These are phyloP conservation scores for Gnathonemus longibarbis DNA, from an alignment of 2,113 vertebrate species.

Conservation along the genomic window DNA sequence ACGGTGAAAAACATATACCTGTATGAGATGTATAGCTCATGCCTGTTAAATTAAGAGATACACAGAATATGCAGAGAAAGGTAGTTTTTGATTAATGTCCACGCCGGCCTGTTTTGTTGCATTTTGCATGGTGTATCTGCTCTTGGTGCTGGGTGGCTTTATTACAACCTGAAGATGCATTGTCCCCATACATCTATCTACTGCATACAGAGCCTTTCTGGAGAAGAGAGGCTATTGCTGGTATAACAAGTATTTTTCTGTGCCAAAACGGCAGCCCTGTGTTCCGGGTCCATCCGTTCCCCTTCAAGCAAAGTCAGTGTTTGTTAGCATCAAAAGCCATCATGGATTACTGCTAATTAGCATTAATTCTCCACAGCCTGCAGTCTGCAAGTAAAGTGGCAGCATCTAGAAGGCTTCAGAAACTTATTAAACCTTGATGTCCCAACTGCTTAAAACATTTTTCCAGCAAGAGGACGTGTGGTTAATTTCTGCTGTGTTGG, in stretches of 20 bases:
- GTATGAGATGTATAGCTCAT: not conserved
- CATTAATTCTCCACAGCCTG: not conserved
- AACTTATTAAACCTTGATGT: not conserved
- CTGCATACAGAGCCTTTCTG: not conserved
- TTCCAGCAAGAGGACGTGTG: not conserved
- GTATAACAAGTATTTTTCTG: not conserved
- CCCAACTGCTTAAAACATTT: not conserved
- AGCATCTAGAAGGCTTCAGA: not conserved
- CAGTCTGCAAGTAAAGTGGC: not conserved
- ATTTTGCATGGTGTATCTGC: not conserved
- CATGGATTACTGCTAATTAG: not conserved
- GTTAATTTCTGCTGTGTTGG: not conserved
- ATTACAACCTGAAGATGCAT: not conserved
- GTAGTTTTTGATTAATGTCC: not conserved
- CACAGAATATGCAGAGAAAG: not conserved
- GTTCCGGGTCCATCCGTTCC: not conserved
- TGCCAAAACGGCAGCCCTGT: not conserved
- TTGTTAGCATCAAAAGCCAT: slow-evolving; percentile 4
- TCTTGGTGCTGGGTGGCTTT: not conserved
- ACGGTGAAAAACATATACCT: not conserved
- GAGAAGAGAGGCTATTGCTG: not conserved
- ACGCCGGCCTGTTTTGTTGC: not conserved
- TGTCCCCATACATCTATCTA: not conserved
- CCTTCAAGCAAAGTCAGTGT: not conserved
- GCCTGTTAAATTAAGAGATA: not conserved